Base-by-base conservation (phyloP, 2,888 invertebrate species). In the Thymelicus lineola region DNA sequence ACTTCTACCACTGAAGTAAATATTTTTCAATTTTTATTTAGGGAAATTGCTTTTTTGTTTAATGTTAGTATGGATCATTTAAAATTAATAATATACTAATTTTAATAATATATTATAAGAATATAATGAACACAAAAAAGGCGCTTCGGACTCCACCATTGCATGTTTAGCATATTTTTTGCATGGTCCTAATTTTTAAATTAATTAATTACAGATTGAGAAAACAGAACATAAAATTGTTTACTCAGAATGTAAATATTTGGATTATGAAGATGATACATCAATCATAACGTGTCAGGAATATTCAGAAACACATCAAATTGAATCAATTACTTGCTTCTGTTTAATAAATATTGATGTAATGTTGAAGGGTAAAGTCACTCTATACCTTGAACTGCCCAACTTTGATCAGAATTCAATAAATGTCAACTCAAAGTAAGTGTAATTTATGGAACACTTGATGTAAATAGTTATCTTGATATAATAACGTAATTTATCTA, bases 341-440 rank as follows among this genome's bases (percentile, higher is more conserved):
- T 7, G 55, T 17, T 12, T 12, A 4, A 42, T 42, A 12, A 42
- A 55, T 9, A 55, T 74, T 15, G 59, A 46, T 45, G 15, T 62
- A 15, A n/a, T 55, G 20, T 58, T 74, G 15, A 12, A 48, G 14
- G 72, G 71, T n/a, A 38, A 63, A 6, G 45, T 78, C 9, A 69
- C 59, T 5, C 9, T 75, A 10, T 75, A 73, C 45, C 74, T 74
- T 62, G 74, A 75, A 65, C 35, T 77, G 45, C 71, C 73, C 0
- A 20, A 57, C 0, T 75, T 61, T 53, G 17, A 76, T 45, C 75
- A 74, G 42, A 68, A 69, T 17, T 59, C 35, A 28, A 17, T 15
- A 17, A 48, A 68, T 28, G 36, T 67, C n/a, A 72, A 66, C 17
- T 74, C 74, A 14, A 73, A 66, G 74, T 74, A 70, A 55, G 12